Evolutionary conservation across 2,888 invertebrate genomes (phyloP), one percentile per base, ranked within the genome.

Genomic region (Anthophora plumipes): DNA sequence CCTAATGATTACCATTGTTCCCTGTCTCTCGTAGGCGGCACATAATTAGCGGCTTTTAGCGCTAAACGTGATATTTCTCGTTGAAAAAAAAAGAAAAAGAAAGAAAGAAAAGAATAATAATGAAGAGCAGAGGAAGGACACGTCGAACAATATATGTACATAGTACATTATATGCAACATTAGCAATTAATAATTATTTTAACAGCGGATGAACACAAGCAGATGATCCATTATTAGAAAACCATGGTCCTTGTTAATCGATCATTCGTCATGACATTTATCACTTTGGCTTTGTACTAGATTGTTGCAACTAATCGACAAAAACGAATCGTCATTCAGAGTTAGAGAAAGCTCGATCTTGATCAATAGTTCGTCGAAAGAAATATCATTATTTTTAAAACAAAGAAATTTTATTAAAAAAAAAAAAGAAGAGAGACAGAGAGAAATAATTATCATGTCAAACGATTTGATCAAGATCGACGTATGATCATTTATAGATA

Each of bases 41-140:
- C n/a, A 67, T 61, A 77, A 74, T 69, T 82, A 80, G 63, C 55
- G 55, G 76, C 77, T 82, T 72, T 66, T 61, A 55, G 63, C 54
- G 31, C 70, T 31, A 41, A 67, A 37, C 20, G 25, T 17, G n/a
- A 55, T 31, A 25, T 52, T 69, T 46, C 57, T 31, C 11, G 20
- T 63, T n/a, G n/a, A n/a, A n/a, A n/a, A n/a, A n/a, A n/a, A n/a
- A n/a, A n/a, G n/a, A n/a, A 48, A 39, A 41, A 39, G 2, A 17
- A 22, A 20, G 39, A 39, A 14, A 7, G 17, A 39, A 43, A 39
- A 48, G 9, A 25, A 41, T 17, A 14, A 17, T 25, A 41, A 41
- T 25, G 39, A 20, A 7, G 3, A 9, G 9, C 50, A 46, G 14
- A 46, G 25, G 4, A 43, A 48, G 31, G 14, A 48, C 17, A 48